Percentiles rank a stretch among this genome's conserved stretches.
Evolutionary conservation across 2,797 vertebrate genomes (phyloP).

Genomic region (Crocidura indochinensis): DNA sequence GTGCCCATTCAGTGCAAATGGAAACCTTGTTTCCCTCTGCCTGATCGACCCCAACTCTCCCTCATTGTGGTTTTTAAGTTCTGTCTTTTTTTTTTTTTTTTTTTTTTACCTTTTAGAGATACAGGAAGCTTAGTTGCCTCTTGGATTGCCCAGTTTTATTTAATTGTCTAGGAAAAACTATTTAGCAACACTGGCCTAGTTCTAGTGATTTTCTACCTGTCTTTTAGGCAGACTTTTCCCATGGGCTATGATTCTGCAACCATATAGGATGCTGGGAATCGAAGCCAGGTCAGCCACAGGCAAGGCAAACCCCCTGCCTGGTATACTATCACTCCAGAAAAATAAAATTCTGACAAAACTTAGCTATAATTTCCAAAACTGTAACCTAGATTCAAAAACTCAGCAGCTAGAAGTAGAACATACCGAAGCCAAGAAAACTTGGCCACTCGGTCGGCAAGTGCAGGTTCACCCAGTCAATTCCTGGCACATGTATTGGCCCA

Average conservation of each 20-base stretch:
- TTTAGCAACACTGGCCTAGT: not conserved
- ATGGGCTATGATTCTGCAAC: not conserved
- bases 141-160: not conserved
- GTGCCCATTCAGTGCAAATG: fast-evolving
- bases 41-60: no score
- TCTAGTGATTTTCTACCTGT: not conserved
- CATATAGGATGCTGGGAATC: no score
- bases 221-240: not conserved
- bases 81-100: not conserved
- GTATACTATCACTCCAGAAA: no score
- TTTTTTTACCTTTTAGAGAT: not conserved
- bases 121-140: no score
- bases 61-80: not conserved
- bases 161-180: not conserved
- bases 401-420: no score
- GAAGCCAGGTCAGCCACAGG: no score
- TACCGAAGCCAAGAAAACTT: no score
- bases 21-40: no score
- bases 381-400: not conserved
- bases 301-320: no score
- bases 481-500: no score
- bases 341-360: not conserved
- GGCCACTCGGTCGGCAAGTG: not conserved
- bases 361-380: conserved; percentile 27
- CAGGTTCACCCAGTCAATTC: no score